Evolutionary conservation across 2,888 invertebrate genomes (phyloP), one percentile per base, ranked within the genome.

Genomic region (Cataglyphis altisquamis): DNA sequence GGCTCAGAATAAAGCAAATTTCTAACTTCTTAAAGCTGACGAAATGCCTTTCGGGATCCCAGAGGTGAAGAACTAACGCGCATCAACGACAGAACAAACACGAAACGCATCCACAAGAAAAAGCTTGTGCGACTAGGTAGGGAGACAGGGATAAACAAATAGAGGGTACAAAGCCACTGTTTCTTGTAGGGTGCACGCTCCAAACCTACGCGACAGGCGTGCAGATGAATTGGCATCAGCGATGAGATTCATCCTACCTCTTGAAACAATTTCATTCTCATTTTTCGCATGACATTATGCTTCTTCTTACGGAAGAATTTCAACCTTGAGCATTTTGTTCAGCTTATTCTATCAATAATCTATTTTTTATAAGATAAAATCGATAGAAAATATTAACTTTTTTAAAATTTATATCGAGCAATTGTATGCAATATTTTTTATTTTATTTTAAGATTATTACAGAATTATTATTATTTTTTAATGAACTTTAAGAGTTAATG

Each of bases 111-210:
- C 84, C 82, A 48, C 83, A 73, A 87, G 89, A 73, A 89, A 87
- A 81, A 84, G 88, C 81, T 82, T 84, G 72, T 45, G 48, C 80
- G 68, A 52, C 55, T 67, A 63, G 57, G n/a, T 62, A 55, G 74
- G 63, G 75, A 82, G 82, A 88, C 84, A 63, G 67, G 80, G 87
- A 88, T 87, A 89, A 89, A 87, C 84, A 89, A 89, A 89, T 86
- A 88, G 62, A 80, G 70, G 87, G 85, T 84, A 88, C 84, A 85
- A 85, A 86, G 83, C 84, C 55, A 63, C 41, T 64, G 84, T 62
- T 72, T 60, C 68, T 39, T n/a, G 25, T 41, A n/a, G 67, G 62
- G 63, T 84, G 82, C 84, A 84, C 84, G 86, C 73, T 25, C 85
- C 82, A 82, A 84, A 73, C 60, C 62, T 41, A 57, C 81, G 67